Evolutionary conservation across 2,888 invertebrate species (phyloP), one percentile per base, ranked within the genome.

Genomic region (Orchesellides sinensis): DNA sequence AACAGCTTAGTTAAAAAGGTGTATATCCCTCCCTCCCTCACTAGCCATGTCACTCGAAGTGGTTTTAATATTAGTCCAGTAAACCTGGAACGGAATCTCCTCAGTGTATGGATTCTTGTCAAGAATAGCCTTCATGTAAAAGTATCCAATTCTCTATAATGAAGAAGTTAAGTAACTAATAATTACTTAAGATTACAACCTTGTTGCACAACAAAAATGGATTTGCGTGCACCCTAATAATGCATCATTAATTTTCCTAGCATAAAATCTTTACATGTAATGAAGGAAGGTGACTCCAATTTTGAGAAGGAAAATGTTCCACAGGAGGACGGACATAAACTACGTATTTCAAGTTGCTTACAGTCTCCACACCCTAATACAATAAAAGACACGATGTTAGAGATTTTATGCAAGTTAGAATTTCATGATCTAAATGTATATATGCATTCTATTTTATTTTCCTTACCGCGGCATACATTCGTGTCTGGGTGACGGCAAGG

Each of bases 311-410:
- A 0, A 75, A 12, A 45, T 75, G 66, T 54, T 75, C 75, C 0
- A 66, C 66, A n/a, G 75, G 75, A 52, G 75, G 75, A 14, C 75
- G 66, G 14, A 75, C 66, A 32, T 75, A 75, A 1, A 75, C 56
- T n/a, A 66, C 75, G 14, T 66, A 66, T n/a, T 66, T 66, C 23
- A 75, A 29, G 56, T 75, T 66, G 23, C 66, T 75, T 0, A 75
- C 66, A 2, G 75, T 14, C 56, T 75, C 66, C 0, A 54, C 54
- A 2, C 75, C 75, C 75, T 75, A 45, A 45, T 35, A 2, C 23
- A 63, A 52, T 61, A 47, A 47, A 6, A 47, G 3, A 47, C 6
- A n/a, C 47, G 3, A 17, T 21, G 23, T 54, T 54, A 54, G 10
- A 32, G 10, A 32, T 5, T 32, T 32, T 32, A 32, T 32, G 32